Conservation (phyloP, 2,113 vertebrate genomes). For the Pan paniscus region DNA sequence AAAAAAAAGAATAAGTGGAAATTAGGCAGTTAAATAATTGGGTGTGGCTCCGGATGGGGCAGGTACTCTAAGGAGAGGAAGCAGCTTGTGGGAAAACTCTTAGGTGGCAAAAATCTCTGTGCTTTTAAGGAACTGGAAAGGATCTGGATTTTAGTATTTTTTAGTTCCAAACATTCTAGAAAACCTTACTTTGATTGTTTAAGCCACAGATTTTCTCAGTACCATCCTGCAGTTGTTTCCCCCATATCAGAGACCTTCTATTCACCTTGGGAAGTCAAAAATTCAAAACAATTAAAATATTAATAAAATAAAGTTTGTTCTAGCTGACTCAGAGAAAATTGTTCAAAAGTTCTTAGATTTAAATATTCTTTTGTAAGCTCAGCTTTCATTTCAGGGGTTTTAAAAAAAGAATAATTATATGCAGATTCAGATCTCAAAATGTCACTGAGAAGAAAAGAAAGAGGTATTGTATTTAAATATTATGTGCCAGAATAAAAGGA, state of each 20-base stretch:
- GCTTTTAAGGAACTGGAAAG: not conserved
- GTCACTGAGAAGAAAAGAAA: conserved; percentile 61
- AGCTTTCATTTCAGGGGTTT: conserved; percentile 59
- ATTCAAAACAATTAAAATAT: not conserved
- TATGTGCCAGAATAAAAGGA: conserved; percentile 48
- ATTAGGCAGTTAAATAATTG: not conserved
- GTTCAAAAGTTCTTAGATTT: conserved; percentile 61
- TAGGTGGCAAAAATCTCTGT: not conserved
- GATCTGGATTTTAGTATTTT: not conserved
- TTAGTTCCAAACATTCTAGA: not conserved
- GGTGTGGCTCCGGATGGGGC: rapidly evolving
- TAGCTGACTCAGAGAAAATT: conserved; percentile 53
- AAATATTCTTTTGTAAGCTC: conserved; percentile 66
- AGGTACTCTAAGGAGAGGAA: not conserved
- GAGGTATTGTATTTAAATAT: conserved; percentile 49
- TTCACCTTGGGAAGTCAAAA: conserved; percentile 34
- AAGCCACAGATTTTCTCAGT: not conserved
- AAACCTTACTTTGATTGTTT: not conserved
- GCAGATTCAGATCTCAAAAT: conserved; percentile 70
- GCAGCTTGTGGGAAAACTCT: not conserved
- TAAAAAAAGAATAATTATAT: conserved; percentile 67
- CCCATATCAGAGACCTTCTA: not conserved
- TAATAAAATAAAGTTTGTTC: conserved; percentile 61
- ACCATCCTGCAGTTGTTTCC: not conserved
- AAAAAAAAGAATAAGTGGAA: not conserved